phyloP scores from a whole-genome alignment of 2,113 vertebrate genomes.

The Melozone crissalis region DNA sequence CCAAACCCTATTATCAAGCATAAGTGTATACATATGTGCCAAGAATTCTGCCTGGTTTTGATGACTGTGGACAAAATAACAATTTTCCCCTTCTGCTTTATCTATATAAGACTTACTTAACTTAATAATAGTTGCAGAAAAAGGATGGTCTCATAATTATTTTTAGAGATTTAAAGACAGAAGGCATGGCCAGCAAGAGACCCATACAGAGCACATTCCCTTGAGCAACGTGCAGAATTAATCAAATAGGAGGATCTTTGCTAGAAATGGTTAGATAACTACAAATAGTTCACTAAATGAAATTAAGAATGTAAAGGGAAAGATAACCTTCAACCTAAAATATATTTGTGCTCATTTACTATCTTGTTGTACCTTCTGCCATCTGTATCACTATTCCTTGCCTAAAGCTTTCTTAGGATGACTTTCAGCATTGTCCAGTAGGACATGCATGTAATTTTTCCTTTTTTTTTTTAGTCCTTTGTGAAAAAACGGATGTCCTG shows the following conservation, averaged over 20 bases:
- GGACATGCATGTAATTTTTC: not conserved
- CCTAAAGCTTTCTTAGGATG: not conserved
- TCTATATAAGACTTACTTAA: not conserved
- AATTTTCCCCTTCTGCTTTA: not conserved
- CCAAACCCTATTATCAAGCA: not conserved
- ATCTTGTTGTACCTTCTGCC: not conserved
- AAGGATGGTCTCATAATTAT: not conserved
- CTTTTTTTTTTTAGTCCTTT: not conserved
- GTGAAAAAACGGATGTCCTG: not conserved
- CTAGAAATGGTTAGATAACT: not conserved
- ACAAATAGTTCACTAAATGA: not conserved
- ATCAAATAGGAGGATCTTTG: not conserved
- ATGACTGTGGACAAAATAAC: not conserved
- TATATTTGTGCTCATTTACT: not conserved
- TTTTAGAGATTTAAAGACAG: not conserved
- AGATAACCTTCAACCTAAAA: not conserved
- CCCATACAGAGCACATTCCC: not conserved
- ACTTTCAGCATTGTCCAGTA: not conserved
- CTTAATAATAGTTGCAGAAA: not conserved
- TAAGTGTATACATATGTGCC: not conserved
- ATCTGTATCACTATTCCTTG: not conserved
- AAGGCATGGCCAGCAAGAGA: not conserved
- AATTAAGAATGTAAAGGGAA: not conserved
- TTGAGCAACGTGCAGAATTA: not conserved
- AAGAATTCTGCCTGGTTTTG: not conserved